Evolutionary conservation across 2,113 vertebrate species (phyloP).

Genomic region (Crocuta crocuta): DNA sequence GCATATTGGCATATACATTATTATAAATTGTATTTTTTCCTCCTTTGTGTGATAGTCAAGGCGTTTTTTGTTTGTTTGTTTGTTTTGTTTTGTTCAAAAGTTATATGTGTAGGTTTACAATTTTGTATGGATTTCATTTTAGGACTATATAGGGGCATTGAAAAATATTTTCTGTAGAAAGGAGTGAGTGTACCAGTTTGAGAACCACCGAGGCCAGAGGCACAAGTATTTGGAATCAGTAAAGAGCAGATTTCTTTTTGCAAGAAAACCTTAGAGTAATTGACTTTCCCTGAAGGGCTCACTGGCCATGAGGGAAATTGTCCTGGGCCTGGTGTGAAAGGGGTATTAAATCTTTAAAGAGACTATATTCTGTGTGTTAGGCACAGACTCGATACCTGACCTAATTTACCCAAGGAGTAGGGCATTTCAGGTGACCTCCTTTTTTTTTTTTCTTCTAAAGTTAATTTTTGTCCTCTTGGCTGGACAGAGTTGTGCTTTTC

Average conservation of each 20-base stretch:
- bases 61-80: background rate
- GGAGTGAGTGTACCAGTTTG: background rate
- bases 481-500: constrained; percentile 31
- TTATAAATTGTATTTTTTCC: background rate
- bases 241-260: background rate
- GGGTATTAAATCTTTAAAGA: background rate
- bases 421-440: background rate
- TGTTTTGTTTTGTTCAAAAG: background rate
- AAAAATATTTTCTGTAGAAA: constrained; percentile 8
- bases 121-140: constrained; percentile 9
- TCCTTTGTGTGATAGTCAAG: background rate
- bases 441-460: background rate
- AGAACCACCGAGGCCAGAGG: background rate
- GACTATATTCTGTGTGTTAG: background rate
- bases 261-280: background rate
- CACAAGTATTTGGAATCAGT: background rate
- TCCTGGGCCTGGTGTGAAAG: background rate
- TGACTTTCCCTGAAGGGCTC: background rate
- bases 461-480: constrained; percentile 25
- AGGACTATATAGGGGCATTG: background rate
- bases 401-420: background rate
- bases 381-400: background rate
- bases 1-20: background rate
- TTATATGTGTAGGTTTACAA: background rate
- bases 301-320: background rate